Base-by-base conservation (phyloP, 1,140 invertebrate species). In the Muscidifurax raptorellus region DNA sequence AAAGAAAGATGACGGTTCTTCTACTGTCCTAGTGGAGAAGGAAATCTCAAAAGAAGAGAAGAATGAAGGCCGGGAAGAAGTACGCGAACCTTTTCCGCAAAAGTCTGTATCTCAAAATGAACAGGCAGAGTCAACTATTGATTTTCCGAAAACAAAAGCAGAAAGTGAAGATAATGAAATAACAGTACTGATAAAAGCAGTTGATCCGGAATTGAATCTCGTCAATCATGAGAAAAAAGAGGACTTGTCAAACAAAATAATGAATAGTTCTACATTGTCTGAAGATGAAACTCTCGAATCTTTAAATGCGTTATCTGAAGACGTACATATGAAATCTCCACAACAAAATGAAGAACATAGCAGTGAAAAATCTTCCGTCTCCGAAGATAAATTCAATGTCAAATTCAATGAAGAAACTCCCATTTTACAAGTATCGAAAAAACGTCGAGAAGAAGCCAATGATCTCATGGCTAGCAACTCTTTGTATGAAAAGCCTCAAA, bases 381-480 rank as follows among this genome's bases (percentile, higher is more conserved):
- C 30, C 9, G 67, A 82, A 47, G 64, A 52, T 6, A 86, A 82
- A 25, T 30, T 67, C 2, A 74, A 80, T 18, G 13, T 6, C 25
- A 78, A 82, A 47, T 79, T 30, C 22, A 47, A 82, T 7, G 40
- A 78, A 6, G 76, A 79, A 13, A 75, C 1, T 47, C 22, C 47
- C 22, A 36, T 81, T 2, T 18, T 85, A 5, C 83, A 81, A 18
- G 25, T 75, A 22, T 74, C 52, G 3, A 85, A 85, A 27, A 85
- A 85, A 25, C 83, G 72, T 15, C 75, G 27, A 76, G 83, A 85
- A n/a, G 83, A 81, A 52, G 27, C 72, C 12, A 84, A 84, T 5
- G 77, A 80, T 67, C 18, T 85, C 22, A 40, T 84, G 15, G 66
- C 28, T 1, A 40, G 44, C 22, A 80, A 85, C 36, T 2, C 72